Evolutionary conservation across 1,140 invertebrate genomes (phyloP).

Genomic region (Drosophila triauraria): DNA sequence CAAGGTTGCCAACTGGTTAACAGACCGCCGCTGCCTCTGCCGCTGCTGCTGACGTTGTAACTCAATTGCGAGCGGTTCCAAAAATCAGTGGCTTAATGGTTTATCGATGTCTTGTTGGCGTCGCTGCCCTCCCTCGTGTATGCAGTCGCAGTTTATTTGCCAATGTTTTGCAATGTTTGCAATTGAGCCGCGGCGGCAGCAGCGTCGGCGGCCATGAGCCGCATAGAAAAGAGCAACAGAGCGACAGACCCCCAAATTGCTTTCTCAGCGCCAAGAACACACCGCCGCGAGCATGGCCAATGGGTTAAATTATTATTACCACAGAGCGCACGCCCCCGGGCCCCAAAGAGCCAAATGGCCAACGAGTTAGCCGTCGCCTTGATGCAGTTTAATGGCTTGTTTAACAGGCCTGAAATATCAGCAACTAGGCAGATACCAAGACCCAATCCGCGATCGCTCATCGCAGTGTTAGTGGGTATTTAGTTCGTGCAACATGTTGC

Average conservation of each 20-base stretch:
- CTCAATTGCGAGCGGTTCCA: constrained; percentile 62
- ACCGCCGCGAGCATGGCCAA: constrained; percentile 28
- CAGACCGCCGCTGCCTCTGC: constrained; percentile 27
- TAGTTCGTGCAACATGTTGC: constrained; percentile 72
- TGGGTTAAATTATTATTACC: constrained; percentile 17
- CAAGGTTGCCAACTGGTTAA: constrained; percentile 81
- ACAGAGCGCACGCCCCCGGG: constrained; percentile 9
- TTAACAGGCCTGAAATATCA: constrained; percentile 24
- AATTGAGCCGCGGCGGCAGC: constrained; percentile 36
- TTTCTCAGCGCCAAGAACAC: constrained; percentile 56
- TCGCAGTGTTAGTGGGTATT: constrained; percentile 71
- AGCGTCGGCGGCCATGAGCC: constrained; percentile 56
- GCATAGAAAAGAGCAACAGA: constrained; percentile 37
- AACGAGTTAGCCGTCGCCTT: constrained; percentile 37
- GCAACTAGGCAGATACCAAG: constrained; percentile 3
- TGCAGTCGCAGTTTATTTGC: constrained; percentile 67
- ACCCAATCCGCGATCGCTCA: background rate
- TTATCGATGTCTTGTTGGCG: constrained; percentile 37
- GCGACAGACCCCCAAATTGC: constrained; percentile 28
- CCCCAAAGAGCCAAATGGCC: constrained; percentile 1
- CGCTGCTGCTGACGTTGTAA: constrained; percentile 39
- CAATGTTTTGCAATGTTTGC: constrained; percentile 74
- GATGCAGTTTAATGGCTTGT: constrained; percentile 63
- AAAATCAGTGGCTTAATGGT: constrained; percentile 62
- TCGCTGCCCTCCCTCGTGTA: constrained; percentile 21